These are phyloP conservation scores for Amphiduros pacificus DNA, from an alignment of 2,888 invertebrate species.

Conservation along the genomic window DNA sequence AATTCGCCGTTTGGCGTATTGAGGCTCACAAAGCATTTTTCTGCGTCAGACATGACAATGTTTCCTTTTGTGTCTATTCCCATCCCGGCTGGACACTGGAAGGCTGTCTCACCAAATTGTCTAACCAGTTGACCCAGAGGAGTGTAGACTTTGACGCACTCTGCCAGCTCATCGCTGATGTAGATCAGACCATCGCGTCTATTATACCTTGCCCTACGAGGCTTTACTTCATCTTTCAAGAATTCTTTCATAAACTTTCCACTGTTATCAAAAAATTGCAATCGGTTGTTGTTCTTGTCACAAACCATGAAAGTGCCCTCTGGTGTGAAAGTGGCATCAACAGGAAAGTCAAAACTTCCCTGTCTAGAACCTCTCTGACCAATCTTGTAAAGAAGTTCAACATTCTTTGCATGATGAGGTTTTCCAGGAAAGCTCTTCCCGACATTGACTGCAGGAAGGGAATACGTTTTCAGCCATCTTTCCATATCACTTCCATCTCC, in stretches of 20 bases:
- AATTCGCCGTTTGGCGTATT: slow-evolving; percentile 10
- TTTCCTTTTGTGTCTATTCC: slow-evolving; percentile 21
- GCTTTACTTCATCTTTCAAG: slow-evolving; percentile 19
- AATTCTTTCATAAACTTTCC: slow-evolving; percentile 14
- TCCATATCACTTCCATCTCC: too few relatives aligned
- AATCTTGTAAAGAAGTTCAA: background rate
- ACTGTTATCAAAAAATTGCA: slow-evolving; percentile 24
- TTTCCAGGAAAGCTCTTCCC: background rate
- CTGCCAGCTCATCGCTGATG: slow-evolving; percentile 25
- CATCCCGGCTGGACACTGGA: slow-evolving; percentile 26
- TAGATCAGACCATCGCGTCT: slow-evolving; percentile 24
- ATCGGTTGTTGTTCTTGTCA: slow-evolving; percentile 30
- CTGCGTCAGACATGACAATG: slow-evolving; percentile 26
- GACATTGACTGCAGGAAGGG: background rate
- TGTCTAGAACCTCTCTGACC: slow-evolving; percentile 7
- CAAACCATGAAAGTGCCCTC: slow-evolving; percentile 24
- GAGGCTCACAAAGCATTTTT: slow-evolving; percentile 19
- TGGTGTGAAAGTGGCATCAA: slow-evolving; percentile 24
- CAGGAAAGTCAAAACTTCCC: slow-evolving; percentile 26
- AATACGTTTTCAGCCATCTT: too few relatives aligned
- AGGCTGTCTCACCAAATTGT: slow-evolving; percentile 20
- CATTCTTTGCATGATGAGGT: background rate
- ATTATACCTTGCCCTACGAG: slow-evolving; percentile 17
- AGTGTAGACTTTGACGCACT: slow-evolving; percentile 24
- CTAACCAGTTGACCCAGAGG: slow-evolving; percentile 13